These are phyloP conservation scores for Saccopteryx bilineata DNA, from an alignment of 2,113 vertebrate genomes.

Conservation along the genomic window DNA sequence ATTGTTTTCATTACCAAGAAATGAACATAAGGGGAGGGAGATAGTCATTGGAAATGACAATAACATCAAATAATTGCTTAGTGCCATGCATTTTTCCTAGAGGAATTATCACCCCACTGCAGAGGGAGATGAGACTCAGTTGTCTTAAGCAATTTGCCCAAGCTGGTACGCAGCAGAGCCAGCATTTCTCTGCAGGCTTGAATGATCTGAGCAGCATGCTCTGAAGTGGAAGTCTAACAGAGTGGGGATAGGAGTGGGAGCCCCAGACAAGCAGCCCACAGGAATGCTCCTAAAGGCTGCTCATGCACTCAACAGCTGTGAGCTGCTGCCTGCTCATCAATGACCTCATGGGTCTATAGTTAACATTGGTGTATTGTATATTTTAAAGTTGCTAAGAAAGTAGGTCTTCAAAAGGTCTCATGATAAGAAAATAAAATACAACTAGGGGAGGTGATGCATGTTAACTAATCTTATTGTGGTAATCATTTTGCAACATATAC, in stretches of 20 bases:
- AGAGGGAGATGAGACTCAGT: neutral
- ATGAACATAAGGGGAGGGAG: neutral
- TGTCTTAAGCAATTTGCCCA: neutral
- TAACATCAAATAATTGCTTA: neutral
- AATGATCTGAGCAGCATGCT: neutral
- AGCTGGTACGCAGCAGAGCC: neutral
- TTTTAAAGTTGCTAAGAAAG: slow-evolving; percentile 9
- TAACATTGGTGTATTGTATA: neutral
- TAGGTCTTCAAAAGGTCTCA: neutral
- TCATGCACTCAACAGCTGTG: accelerated
- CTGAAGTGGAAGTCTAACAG: neutral
- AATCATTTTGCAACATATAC: neutral
- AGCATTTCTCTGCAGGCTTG: neutral
- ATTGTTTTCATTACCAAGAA: slow-evolving; percentile 16
- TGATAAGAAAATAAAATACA: neutral
- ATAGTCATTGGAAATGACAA: neutral
- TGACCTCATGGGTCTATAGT: neutral
- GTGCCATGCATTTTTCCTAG: neutral
- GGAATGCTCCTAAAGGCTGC: neutral
- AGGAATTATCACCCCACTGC: neutral
- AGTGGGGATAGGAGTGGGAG: neutral
- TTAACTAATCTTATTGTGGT: neutral
- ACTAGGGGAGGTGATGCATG: neutral
- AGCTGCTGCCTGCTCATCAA: neutral
- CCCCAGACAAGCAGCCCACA: neutral